Conservation (phyloP, 2,888 invertebrate genomes). For the Epistrophe grossulariae region DNA sequence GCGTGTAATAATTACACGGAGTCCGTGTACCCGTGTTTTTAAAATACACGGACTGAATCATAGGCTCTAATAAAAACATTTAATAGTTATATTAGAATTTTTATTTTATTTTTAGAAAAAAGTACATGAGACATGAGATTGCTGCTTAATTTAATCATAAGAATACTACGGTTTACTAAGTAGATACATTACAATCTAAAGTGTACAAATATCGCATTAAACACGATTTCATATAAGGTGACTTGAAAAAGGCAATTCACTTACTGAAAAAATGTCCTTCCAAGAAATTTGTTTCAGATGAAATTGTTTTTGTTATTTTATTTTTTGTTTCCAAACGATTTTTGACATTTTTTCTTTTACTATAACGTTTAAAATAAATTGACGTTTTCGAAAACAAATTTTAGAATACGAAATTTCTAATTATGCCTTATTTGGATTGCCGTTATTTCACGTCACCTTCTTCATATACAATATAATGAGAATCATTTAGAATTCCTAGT, state of each 20-base stretch:
- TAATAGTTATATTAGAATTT: neutral
- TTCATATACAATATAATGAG: constrained; percentile 36
- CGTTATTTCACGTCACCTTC: neutral
- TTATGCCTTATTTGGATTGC: neutral
- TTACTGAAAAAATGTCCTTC: no score
- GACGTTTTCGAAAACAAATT: neutral
- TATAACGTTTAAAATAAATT: no score
- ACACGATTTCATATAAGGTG: neutral
- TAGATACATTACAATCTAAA: constrained; percentile 39
- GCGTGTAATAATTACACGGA: no score
- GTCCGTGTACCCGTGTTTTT: no score
- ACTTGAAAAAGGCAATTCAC: neutral
- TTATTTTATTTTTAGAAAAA: constrained; percentile 54
- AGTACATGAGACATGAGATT: constrained; percentile 57
- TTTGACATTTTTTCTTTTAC: no score
- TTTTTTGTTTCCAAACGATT: no score
- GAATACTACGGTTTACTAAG: constrained; percentile 58
- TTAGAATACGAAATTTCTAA: neutral
- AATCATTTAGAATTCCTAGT: constrained; percentile 48
- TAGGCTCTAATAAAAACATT: no score
- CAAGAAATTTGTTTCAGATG: no score
- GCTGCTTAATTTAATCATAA: constrained; percentile 68
- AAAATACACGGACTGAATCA: no score
- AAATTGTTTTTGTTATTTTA: no score
- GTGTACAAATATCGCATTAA: constrained; percentile 16